Base-by-base conservation (phyloP, 1,140 invertebrate genomes). In the Pseudomyrmex pallidus region DNA sequence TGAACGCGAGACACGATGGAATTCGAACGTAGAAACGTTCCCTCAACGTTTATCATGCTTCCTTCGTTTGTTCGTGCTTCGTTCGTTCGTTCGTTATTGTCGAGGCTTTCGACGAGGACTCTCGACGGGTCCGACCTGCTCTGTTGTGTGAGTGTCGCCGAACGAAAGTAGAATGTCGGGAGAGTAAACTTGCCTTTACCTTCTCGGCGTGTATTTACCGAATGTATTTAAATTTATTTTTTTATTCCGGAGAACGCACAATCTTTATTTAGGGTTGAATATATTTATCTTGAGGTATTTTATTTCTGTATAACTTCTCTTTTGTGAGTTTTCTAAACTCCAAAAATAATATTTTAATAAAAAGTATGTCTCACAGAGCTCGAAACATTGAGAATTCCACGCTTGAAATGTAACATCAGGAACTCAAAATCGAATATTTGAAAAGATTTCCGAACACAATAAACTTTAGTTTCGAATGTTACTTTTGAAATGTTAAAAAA, bases 1-100 rank as follows among this genome's bases (percentile, higher is more conserved):
- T 88, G 87, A 89, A 89, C 59, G 61, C 50, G 74, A 20, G 57
- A 82, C 50, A 57, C 83, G 78, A 63, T 85, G 86, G 78, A 89
- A 89, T 89, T 89, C 83, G 70, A 85, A 78, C 67, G 68, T 70
- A 73, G 73, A 80, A 78, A 85, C 57, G 35, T 68, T 73, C 5
- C 74, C 54, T 12, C 66, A 25, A 8, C 12, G 44, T 52, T 48
- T 63, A 62, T 85, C 72, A 63, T 72, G 57, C 74, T 35, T 44
- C 57, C 22, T 17, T 44, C 63, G n/a, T 66, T 13, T 44, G 35
- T 74, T 50, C 9, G 5, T 57, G 35, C 67, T 72, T 17, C 15
- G 5, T 59, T 73, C 20, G 17, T 12, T 35, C 54, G 25, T 13
- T 22, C 17, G 13, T 52, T 9, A 10, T 74, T 48, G 20, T 52